These are phyloP conservation scores for Arctopsyche grandis DNA, from an alignment of 1,140 invertebrate genomes.

Conservation along the genomic window DNA sequence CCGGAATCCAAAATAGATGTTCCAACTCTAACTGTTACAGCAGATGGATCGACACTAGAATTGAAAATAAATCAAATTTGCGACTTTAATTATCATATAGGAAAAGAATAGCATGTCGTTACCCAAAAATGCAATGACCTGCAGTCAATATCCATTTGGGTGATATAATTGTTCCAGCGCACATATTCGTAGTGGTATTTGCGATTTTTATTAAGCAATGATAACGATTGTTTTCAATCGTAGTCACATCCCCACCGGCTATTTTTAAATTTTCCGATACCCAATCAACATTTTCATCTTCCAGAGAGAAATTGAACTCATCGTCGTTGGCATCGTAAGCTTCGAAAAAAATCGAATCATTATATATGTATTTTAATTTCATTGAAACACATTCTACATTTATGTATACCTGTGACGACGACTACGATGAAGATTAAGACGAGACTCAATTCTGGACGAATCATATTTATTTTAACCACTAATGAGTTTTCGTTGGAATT, in stretches of 20 bases:
- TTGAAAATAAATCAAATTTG: neutral
- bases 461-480: too few species aligned
- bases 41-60: slow-evolving; percentile 56
- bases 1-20: slow-evolving; percentile 61
- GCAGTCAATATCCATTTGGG: slow-evolving; percentile 62
- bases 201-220: slow-evolving; percentile 63
- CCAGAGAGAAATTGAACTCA: neutral
- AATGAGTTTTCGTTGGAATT: too few species aligned
- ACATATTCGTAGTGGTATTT: slow-evolving; percentile 62
- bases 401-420: neutral
- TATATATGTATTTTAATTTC: neutral
- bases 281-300: neutral
- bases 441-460: too few species aligned
- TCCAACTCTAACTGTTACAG: slow-evolving; percentile 61
- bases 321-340: neutral
- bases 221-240: slow-evolving; percentile 60
- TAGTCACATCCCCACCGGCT: slow-evolving; percentile 60
- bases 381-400: neutral
- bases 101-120: slow-evolving; percentile 46
- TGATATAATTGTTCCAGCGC: slow-evolving; percentile 64
- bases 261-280: slow-evolving; percentile 55
- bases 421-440: neutral
- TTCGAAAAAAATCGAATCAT: neutral
- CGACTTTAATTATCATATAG: neutral
- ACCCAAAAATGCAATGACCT: slow-evolving; percentile 64